phyloP scores from a whole-genome alignment of 1,140 invertebrate species.

The Delia radicum region DNA sequence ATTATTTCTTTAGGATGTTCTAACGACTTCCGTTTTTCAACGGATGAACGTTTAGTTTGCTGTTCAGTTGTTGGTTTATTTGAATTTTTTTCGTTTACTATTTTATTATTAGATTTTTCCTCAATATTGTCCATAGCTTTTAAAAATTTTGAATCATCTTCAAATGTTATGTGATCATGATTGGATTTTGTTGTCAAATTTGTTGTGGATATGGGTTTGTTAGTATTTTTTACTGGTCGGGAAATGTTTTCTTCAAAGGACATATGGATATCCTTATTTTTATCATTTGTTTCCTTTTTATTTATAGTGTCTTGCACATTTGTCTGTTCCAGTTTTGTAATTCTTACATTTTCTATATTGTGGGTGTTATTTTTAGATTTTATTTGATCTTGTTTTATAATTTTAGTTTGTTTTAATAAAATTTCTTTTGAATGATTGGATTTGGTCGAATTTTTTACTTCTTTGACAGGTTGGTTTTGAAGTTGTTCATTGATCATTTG shows the following conservation, averaged over 20 bases:
- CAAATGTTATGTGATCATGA: background rate
- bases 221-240: background rate
- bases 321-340: background rate
- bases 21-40: background rate
- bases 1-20: background rate
- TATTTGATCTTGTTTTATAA: no score
- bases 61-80: background rate
- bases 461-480: no score
- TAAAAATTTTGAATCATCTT: background rate
- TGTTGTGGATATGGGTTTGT: background rate
- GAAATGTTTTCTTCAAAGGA: background rate
- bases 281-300: background rate
- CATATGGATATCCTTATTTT: background rate
- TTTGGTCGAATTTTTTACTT: no score
- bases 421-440: no score
- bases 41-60: background rate
- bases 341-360: background rate
- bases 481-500: no score
- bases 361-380: no score
- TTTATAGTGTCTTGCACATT: background rate
- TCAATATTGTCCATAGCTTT: background rate
- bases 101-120: background rate
- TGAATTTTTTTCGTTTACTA: background rate
- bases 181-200: background rate
- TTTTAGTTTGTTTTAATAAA: no score